phyloP scores from a whole-genome alignment of 2,888 invertebrate species.

The Drepanosiphum platanoidis region DNA sequence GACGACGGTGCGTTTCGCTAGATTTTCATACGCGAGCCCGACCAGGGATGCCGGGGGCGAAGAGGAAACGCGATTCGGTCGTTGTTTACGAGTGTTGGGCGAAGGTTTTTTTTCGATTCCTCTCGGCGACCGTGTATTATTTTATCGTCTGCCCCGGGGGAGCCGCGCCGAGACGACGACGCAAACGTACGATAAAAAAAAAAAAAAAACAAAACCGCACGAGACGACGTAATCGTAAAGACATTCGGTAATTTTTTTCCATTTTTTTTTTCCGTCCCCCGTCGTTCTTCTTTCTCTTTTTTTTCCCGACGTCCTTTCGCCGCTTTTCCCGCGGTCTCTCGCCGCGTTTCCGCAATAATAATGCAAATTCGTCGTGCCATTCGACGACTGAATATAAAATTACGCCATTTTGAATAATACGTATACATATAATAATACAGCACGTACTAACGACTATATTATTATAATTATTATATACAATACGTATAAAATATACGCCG shows the following conservation, averaged over 20 bases:
- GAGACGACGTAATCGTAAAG: conserved; percentile 28
- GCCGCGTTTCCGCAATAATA: conserved; percentile 26
- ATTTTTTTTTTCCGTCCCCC: no score
- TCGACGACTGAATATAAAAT: conserved; percentile 36
- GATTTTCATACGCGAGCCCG: background rate
- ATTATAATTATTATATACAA: no score
- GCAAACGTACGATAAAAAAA: background rate
- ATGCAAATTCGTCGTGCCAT: conserved; percentile 46
- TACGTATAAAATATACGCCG: background rate
- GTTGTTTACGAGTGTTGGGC: background rate
- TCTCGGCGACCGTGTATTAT: background rate
- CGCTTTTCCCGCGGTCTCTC: background rate
- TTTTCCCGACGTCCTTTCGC: background rate
- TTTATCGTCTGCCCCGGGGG: background rate
- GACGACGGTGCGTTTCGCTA: background rate
- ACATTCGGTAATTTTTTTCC: conserved; percentile 35
- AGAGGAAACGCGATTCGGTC: background rate
- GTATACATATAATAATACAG: conserved; percentile 6
- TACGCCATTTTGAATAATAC: conserved; percentile 53
- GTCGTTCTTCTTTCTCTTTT: background rate
- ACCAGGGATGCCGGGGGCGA: background rate
- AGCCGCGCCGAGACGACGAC: background rate
- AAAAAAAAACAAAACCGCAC: background rate
- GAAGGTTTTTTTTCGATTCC: background rate
- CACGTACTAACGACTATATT: background rate